Conservation (phyloP, 2,888 invertebrate species). For the Formica aserva region DNA sequence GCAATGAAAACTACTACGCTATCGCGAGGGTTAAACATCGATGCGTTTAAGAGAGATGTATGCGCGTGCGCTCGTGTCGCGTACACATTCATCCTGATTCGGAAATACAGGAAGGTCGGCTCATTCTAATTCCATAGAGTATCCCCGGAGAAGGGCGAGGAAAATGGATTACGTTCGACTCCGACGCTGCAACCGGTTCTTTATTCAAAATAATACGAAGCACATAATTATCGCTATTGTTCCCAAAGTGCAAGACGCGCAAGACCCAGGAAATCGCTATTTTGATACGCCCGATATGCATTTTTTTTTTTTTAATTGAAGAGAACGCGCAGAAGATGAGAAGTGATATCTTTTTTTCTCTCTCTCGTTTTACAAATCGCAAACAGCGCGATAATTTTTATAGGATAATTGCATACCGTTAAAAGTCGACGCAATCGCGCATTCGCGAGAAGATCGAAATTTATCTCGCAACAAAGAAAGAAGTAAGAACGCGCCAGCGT, state of each 20-base stretch:
- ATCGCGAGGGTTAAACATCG: conserved; percentile 10
- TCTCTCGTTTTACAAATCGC: no score
- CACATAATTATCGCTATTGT: not conserved
- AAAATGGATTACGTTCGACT: conserved; percentile 70
- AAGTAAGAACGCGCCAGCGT: conserved; percentile 44
- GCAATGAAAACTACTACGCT: not conserved
- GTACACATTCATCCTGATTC: conserved; percentile 36
- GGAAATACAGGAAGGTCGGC: conserved; percentile 51
- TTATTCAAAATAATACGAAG: conserved; percentile 61
- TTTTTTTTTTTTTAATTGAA: conserved; percentile 52
- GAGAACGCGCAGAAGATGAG: not conserved
- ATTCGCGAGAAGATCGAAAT: conserved; percentile 22
- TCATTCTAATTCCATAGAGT: conserved; percentile 75
- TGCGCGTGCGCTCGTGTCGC: conserved; percentile 22
- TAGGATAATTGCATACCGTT: not conserved
- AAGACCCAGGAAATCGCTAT: conserved; percentile 10
- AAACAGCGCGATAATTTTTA: conserved; percentile 33
- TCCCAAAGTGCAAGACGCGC: not conserved
- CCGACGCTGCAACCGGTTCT: conserved; percentile 21
- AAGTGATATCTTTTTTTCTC: not conserved
- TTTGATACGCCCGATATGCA: conserved; percentile 1
- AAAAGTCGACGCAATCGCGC: conserved; percentile 19
- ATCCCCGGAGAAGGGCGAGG: conserved; percentile 67
- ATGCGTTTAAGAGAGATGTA: not conserved
- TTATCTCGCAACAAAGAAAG: conserved; percentile 20